Conservation (phyloP, 2,797 vertebrate species). For the Neosalanx taihuensis region DNA sequence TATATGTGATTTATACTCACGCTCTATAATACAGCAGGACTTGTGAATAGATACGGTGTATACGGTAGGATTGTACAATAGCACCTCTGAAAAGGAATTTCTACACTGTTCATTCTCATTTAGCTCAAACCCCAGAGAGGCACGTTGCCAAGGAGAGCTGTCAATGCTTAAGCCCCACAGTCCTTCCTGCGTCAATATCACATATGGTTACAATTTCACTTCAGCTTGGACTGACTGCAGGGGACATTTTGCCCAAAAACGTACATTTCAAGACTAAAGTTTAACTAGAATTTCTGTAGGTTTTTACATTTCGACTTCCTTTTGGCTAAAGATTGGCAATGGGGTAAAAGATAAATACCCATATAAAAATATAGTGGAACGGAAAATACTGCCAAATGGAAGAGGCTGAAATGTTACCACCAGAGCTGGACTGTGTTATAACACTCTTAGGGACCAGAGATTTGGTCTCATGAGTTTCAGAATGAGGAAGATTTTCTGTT, state of each 20-base stretch:
- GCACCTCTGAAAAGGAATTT: slow-evolving; percentile 21
- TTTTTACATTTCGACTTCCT: slow-evolving; percentile 33
- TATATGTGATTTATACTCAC: background rate
- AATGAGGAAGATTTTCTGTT: background rate
- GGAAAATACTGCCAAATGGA: background rate
- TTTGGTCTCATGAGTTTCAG: background rate
- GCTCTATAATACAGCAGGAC: background rate
- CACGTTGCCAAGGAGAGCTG: slow-evolving; percentile 24
- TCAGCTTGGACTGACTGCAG: slow-evolving; percentile 42
- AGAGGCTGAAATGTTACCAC: background rate
- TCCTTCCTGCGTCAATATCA: slow-evolving; percentile 39
- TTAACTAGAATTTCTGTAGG: slow-evolving; percentile 43
- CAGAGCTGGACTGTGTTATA: background rate
- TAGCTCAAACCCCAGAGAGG: slow-evolving; percentile 22
- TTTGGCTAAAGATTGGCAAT: slow-evolving; percentile 14
- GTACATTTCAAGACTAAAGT: slow-evolving; percentile 42
- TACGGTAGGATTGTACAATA: slow-evolving; percentile 8
- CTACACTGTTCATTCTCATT: slow-evolving; percentile 37
- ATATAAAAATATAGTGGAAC: slow-evolving; percentile 14
- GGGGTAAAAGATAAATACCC: slow-evolving; percentile 20
- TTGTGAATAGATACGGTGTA: slow-evolving; percentile 23
- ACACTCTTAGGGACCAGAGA: background rate
- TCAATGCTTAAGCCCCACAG: slow-evolving; percentile 42
- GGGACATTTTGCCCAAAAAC: slow-evolving; percentile 34
- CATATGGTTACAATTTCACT: slow-evolving; percentile 57